Base-by-base conservation (phyloP, 2,888 invertebrate genomes). In the Parascotia fuliginaria region DNA sequence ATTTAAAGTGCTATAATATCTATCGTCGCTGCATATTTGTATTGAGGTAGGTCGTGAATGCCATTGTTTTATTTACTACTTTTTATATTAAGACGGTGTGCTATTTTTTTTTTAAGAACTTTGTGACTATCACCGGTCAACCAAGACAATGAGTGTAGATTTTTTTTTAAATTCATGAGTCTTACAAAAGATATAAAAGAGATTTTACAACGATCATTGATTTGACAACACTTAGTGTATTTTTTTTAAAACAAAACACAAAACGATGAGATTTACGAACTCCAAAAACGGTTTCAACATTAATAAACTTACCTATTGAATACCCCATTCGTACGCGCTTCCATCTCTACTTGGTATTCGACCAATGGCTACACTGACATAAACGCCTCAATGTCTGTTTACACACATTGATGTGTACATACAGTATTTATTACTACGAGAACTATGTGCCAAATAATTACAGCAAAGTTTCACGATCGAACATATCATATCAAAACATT, bases 1-100 rank as follows among this genome's bases (percentile, higher is more conserved):
- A 84, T 85, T 87, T 83, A 85, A 83, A 85, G 79, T 83, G 79
- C 76, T 75, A 73, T 68, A 69, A n/a, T 73, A 75, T 77, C 77
- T 75, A 84, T 81, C 85, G 83, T 82, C 61, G 55, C 70, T 72
- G 72, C 70, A 73, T 77, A 77, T 80, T 79, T 77, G 65, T 75
- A 77, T 79, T 79, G 73, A 70, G 73, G 72, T 61, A 70, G 69
- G 67, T 71, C 52, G 65, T 13, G 34, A 40, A 37, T 38, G 14
- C 27, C 33, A 42, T 54, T 53, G 36, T 55, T 54, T 58, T 55
- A 55, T 58, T 53, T 55, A 58, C 31, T 53, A 45, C 43, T 47
- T 61, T 39, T 41, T 33, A 55, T 32, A 14, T 47, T 39, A 48
- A 54, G 43, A 46, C 50, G 24, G 29, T 33, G 14, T 24, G n/a